These are phyloP conservation scores for Paradisaea rubra DNA, from an alignment of 2,113 vertebrate genomes.

Conservation along the genomic window DNA sequence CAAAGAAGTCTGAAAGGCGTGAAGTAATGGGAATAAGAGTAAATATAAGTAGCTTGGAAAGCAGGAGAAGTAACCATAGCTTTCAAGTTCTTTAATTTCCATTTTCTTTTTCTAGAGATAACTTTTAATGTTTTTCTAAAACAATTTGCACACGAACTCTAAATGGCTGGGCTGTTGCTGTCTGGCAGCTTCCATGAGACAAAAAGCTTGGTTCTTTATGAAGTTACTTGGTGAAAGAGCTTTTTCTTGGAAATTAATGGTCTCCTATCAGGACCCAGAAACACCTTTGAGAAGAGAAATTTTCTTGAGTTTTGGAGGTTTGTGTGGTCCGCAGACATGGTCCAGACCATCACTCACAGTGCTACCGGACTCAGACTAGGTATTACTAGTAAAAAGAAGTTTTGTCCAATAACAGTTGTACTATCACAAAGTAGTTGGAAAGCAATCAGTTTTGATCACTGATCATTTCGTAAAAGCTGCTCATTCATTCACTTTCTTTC, in stretches of 20 bases:
- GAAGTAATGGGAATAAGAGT: not conserved
- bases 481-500: not conserved
- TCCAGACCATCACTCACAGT: not conserved
- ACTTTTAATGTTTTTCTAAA: not conserved
- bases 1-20: not conserved
- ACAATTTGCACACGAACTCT: not conserved
- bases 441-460: not conserved
- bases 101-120: not conserved
- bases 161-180: not conserved
- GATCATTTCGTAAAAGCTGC: not conserved
- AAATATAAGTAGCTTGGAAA: not conserved
- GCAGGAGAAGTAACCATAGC: not conserved
- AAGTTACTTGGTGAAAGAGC: not conserved
- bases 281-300: not conserved
- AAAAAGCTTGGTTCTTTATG: not conserved
- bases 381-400: not conserved
- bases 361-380: not conserved
- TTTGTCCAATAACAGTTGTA: not conserved
- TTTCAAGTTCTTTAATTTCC: not conserved
- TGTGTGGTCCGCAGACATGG: accelerated
- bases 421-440: not conserved
- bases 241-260: not conserved
- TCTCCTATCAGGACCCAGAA: not conserved
- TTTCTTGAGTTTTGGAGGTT: not conserved
- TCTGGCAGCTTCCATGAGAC: not conserved